Percentiles rank a stretch among this genome's conserved stretches.
Evolutionary conservation across 2,888 invertebrate species (phyloP).

Genomic region (Cephus pulcher): DNA sequence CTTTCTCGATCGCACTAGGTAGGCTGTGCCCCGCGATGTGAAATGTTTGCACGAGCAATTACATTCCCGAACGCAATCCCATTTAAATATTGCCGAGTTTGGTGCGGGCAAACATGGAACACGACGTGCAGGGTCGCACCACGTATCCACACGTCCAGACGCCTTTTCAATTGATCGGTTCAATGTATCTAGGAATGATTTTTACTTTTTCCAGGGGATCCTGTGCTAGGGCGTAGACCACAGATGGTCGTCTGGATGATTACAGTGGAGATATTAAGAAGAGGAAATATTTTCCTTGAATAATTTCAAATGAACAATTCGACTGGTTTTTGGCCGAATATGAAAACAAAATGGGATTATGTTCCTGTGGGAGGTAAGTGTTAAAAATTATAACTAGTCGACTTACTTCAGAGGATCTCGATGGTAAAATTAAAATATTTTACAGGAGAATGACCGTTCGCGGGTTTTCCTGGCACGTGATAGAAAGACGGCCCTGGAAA

Average conservation of each 20-base stretch:
- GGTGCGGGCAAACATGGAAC: slow-evolving; percentile 43
- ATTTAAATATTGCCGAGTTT: slow-evolving; percentile 61
- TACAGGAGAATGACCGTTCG: neutral
- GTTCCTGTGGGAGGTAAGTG: neutral
- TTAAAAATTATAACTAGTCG: neutral
- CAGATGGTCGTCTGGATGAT: neutral
- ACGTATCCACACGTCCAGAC: neutral
- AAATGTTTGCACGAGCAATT: slow-evolving; percentile 56
- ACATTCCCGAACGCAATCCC: slow-evolving; percentile 58
- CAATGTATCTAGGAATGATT: neutral
- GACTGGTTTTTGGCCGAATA: neutral
- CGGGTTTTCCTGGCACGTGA: neutral
- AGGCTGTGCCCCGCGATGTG: slow-evolving; percentile 28
- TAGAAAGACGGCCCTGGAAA: neutral
- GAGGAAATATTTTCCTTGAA: neutral
- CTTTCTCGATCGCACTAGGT: neutral
- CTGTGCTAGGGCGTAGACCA: neutral
- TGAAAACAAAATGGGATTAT: neutral
- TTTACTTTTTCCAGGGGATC: neutral
- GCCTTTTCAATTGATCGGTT: neutral
- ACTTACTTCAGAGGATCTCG: neutral
- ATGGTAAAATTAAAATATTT: neutral
- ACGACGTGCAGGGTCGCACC: slow-evolving; percentile 9
- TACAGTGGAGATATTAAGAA: neutral
- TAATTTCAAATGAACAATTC: neutral